These are phyloP conservation scores for Strigops habroptila DNA, from an alignment of 2,113 vertebrate species.

Conservation along the genomic window DNA sequence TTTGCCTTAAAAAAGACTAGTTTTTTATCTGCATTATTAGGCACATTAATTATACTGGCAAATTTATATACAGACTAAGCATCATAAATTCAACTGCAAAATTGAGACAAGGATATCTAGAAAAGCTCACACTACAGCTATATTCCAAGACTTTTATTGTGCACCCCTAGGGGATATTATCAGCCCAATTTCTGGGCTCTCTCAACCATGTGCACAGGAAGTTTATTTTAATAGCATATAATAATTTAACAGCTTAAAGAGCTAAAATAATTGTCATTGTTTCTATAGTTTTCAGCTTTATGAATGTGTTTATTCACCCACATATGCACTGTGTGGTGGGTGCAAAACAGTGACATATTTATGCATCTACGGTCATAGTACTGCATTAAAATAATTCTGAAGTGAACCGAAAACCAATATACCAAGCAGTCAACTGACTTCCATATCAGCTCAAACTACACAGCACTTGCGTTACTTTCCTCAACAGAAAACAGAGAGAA, in stretches of 20 bases:
- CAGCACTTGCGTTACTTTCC: neutral
- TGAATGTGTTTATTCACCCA: neutral
- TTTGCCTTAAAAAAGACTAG: neutral
- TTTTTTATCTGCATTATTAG: neutral
- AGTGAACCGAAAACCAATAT: neutral
- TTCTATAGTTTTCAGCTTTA: neutral
- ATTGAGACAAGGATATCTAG: neutral
- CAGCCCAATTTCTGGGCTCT: neutral
- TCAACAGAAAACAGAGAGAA: neutral
- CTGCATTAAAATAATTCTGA: neutral
- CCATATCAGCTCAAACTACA: neutral
- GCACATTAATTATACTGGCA: neutral
- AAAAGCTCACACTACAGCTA: neutral
- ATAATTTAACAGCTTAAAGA: neutral
- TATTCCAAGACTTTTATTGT: neutral
- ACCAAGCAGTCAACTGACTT: neutral
- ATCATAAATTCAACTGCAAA: neutral
- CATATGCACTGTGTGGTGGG: neutral
- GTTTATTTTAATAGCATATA: neutral
- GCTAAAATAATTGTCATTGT: neutral
- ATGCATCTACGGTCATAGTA: neutral
- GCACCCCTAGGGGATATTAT: neutral
- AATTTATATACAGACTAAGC: neutral
- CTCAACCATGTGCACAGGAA: neutral
- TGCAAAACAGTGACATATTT: neutral